A percentile compares a stretch with the other conserved stretches of the same genome.
These are phyloP conservation scores for Zygothrica quintamaculata DNA, from an alignment of 2,888 invertebrate genomes.

Conservation along the genomic window DNA sequence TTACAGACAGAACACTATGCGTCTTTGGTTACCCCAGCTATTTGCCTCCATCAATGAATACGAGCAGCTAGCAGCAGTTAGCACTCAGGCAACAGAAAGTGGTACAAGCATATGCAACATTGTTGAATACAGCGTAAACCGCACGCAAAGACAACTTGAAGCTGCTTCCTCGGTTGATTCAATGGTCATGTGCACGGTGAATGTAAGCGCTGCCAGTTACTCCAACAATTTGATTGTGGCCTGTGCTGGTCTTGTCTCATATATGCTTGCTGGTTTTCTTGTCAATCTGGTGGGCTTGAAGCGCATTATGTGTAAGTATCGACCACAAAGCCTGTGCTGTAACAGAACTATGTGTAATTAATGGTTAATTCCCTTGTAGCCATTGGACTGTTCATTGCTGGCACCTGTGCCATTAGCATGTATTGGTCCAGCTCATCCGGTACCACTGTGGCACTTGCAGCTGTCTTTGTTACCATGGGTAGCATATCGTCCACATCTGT, in stretches of 20 bases:
- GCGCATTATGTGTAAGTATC: constrained; percentile 85
- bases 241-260: constrained; percentile 87
- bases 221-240: constrained; percentile 89
- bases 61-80: constrained; percentile 82
- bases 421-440: constrained; percentile 86
- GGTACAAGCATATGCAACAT: constrained; percentile 71
- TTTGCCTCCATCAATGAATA: constrained; percentile 88
- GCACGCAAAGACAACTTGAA: constrained; percentile 55
- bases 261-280: constrained; percentile 86
- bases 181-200: constrained; percentile 46
- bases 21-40: constrained; percentile 94
- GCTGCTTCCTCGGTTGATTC: constrained; percentile 19
- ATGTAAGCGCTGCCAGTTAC: constrained; percentile 87
- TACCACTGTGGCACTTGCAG: constrained; percentile 86
- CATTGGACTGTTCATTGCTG: constrained; percentile 84
- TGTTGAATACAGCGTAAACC: constrained; percentile 77
- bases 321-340: no score
- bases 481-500: constrained; percentile 78
- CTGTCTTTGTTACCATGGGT: constrained; percentile 85
- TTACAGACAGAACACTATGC: constrained; percentile 89
- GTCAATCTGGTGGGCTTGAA: constrained; percentile 86
- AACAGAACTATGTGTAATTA: not conserved
- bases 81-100: not conserved
- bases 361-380: constrained; percentile 56
- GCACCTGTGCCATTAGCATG: constrained; percentile 85